A percentile compares a stretch with the other conserved stretches of the same genome.
Conservation (phyloP, 35 echinoderm and acorn worm species). For the Heliocidaris tuberculata region DNA sequence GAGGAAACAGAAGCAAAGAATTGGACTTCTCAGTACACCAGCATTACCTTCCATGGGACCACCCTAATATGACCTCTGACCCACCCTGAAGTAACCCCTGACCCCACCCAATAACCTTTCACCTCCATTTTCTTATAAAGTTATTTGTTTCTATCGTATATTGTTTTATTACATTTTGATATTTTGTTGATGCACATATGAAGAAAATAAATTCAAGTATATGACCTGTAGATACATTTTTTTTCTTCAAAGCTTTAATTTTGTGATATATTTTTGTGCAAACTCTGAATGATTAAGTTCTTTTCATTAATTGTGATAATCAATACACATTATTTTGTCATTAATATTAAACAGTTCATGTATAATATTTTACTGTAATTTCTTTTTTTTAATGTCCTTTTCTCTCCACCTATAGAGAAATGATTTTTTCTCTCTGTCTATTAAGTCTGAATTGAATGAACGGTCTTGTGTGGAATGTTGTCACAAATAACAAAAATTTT, state of each 20-base stretch:
- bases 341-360: neutral
- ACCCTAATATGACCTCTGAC: slow-evolving; percentile 15
- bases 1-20: slow-evolving; percentile 91
- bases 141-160: neutral
- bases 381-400: neutral
- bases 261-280: no score
- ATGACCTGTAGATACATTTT: neutral
- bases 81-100: neutral
- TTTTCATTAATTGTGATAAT: neutral
- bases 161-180: neutral
- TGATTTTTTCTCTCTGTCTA: neutral
- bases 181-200: neutral
- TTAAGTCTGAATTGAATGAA: neutral
- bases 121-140: neutral
- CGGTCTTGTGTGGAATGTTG: neutral
- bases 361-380: neutral
- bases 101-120: neutral
- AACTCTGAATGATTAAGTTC: neutral
- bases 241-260: neutral
- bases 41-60: slow-evolving; percentile 61
- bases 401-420: neutral
- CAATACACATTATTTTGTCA: neutral
- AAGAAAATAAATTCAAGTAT: no score
- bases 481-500: neutral
- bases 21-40: slow-evolving; percentile 75